A percentile compares a stretch with the other conserved stretches of the same genome.
phyloP scores from a whole-genome alignment of 2,888 invertebrate genomes.

The Arctia plantaginis region DNA sequence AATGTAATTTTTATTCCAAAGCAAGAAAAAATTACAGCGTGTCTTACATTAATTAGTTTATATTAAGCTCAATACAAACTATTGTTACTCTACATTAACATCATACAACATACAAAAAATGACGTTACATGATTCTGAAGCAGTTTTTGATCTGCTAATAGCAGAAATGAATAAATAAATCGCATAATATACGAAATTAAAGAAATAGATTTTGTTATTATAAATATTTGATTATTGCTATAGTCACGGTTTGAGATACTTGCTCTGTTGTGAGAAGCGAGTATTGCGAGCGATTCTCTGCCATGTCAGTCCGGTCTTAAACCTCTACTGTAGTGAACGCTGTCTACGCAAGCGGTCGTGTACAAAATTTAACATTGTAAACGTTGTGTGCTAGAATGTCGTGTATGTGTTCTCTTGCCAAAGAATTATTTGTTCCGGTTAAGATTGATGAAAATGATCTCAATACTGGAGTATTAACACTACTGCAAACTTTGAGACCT shows the following conservation, averaged over 20 bases:
- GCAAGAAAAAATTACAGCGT: not conserved
- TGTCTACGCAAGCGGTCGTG: slow-evolving; percentile 2
- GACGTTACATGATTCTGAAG: not conserved
- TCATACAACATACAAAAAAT: not conserved
- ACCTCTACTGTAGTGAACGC: not conserved
- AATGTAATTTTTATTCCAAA: not conserved
- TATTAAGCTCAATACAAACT: not conserved
- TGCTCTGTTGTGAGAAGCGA: not conserved
- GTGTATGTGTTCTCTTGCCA: slow-evolving; percentile 64
- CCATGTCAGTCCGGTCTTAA: not conserved
- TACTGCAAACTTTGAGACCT: slow-evolving; percentile 90
- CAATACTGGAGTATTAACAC: slow-evolving; percentile 88
- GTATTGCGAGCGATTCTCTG: not conserved
- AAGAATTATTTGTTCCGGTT: slow-evolving; percentile 85
- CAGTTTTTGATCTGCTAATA: not conserved
- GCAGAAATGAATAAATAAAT: not conserved
- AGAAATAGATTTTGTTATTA: not conserved
- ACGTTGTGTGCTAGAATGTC: slow-evolving; percentile 58
- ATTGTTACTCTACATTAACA: not conserved
- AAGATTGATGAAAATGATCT: slow-evolving; percentile 89
- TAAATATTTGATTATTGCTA: not conserved
- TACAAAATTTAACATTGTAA: not conserved
- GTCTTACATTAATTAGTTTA: not conserved
- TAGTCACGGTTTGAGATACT: not conserved
- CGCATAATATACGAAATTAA: not conserved